A percentile compares a stretch with the other conserved stretches of the same genome.
These are phyloP conservation scores for Diarsia mendica DNA, from an alignment of 2,888 invertebrate species.

Conservation along the genomic window DNA sequence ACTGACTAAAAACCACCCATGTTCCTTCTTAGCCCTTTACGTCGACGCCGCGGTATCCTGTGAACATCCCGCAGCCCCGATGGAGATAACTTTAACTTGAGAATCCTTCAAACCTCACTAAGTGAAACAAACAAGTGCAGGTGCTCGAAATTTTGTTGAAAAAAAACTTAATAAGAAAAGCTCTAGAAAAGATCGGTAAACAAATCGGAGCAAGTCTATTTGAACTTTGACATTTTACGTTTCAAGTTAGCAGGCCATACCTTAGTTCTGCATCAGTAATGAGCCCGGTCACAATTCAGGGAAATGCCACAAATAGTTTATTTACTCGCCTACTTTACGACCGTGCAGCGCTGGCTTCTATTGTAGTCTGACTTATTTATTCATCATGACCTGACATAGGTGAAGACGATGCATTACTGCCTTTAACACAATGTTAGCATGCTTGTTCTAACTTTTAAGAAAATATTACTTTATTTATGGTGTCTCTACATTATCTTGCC, in stretches of 20 bases:
- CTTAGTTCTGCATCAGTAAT: constrained; percentile 31
- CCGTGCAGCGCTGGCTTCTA: constrained; percentile 13
- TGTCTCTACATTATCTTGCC: too few relatives aligned
- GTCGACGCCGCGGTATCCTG: too few relatives aligned
- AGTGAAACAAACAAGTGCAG: background rate
- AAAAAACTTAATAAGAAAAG: background rate
- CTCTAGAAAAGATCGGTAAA: background rate
- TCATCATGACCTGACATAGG: constrained; percentile 20
- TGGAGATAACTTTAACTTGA: too few relatives aligned
- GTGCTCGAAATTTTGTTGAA: background rate
- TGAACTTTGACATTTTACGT: constrained; percentile 24
- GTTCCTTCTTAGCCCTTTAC: too few relatives aligned
- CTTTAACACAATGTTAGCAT: background rate
- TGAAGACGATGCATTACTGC: constrained; percentile 26
- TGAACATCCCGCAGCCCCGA: too few relatives aligned
- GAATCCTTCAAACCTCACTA: background rate
- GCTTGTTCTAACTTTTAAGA: constrained; percentile 1
- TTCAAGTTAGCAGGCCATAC: constrained; percentile 9
- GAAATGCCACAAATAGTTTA: constrained; percentile 50
- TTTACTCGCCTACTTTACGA: constrained; percentile 31
- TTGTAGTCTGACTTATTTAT: constrained; percentile 35
- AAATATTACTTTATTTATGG: background rate
- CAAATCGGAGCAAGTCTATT: constrained; percentile 22
- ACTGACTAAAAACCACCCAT: too few relatives aligned
- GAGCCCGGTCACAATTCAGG: constrained; percentile 28